Conservation (phyloP, 2,888 invertebrate genomes). For the Drosophila greeni region DNA sequence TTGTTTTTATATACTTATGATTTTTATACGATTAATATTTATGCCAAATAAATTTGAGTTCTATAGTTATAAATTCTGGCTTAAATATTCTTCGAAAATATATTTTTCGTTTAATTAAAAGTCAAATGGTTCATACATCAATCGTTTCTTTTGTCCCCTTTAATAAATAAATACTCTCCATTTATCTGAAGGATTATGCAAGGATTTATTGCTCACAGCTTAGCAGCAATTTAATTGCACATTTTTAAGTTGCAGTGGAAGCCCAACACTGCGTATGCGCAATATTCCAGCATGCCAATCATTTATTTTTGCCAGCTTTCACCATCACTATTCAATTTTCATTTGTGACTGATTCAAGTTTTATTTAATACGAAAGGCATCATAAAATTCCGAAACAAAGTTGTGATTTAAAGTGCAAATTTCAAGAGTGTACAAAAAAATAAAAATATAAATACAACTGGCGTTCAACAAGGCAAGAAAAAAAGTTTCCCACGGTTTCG, state of each 20-base stretch:
- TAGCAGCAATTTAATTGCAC: background rate
- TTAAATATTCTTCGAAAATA: background rate
- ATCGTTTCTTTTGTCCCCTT: too few species aligned
- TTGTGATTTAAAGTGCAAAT: slow-evolving; percentile 36
- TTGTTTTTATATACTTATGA: background rate
- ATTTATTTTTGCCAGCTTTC: slow-evolving; percentile 1
- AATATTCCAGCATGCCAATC: slow-evolving; percentile 9
- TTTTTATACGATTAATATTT: background rate
- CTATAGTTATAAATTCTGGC: background rate
- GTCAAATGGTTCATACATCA: background rate
- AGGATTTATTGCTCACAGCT: background rate
- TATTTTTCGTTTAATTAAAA: background rate
- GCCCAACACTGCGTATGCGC: slow-evolving; percentile 47
- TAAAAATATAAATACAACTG: slow-evolving; percentile 20
- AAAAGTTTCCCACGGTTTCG: slow-evolving; percentile 30
- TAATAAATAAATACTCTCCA: background rate
- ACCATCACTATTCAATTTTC: slow-evolving; percentile 14
- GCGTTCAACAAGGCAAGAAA: slow-evolving; percentile 22
- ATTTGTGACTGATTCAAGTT: slow-evolving; percentile 14
- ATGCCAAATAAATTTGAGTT: background rate
- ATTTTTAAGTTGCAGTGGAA: slow-evolving; percentile 5
- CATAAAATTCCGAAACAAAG: slow-evolving; percentile 5
- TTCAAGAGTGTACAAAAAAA: slow-evolving; percentile 10
- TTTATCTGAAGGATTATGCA: background rate
- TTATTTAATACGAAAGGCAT: slow-evolving; percentile 26